phyloP scores from a whole-genome alignment of 2,888 invertebrate genomes.

The Lottia scabra region DNA sequence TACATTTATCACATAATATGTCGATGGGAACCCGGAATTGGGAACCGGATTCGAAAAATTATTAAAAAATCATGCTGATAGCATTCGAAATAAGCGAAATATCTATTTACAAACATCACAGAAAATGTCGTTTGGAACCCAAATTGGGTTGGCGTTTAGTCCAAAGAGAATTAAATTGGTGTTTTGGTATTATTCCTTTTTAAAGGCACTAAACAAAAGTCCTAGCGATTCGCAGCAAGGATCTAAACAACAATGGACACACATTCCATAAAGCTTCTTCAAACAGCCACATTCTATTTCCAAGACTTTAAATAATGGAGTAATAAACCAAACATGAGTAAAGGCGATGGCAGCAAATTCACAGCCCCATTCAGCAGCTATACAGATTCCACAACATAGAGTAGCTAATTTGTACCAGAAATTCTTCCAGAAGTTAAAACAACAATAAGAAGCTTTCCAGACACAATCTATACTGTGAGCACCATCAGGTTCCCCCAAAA shows the following conservation, averaged over 20 bases:
- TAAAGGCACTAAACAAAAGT: slow-evolving; percentile 43
- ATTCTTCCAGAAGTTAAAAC: slow-evolving; percentile 77
- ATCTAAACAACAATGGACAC: slow-evolving; percentile 71
- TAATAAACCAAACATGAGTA: slow-evolving; percentile 80
- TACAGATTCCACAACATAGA: slow-evolving; percentile 77
- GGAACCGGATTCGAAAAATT: no score
- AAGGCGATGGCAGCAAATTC: slow-evolving; percentile 72
- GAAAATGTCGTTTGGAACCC: no score
- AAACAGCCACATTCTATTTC: slow-evolving; percentile 73
- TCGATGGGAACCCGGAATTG: no score
- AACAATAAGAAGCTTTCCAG: slow-evolving; percentile 76
- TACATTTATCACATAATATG: no score
- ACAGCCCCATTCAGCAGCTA: slow-evolving; percentile 74
- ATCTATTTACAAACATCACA: no score
- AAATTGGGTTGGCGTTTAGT: no score
- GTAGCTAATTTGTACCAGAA: slow-evolving; percentile 79
- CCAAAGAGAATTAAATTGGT: no score
- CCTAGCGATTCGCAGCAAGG: slow-evolving; percentile 48
- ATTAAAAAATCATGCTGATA: no score
- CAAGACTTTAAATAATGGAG: slow-evolving; percentile 77
- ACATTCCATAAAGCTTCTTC: slow-evolving; percentile 68
- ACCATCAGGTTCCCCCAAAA: slow-evolving; percentile 57
- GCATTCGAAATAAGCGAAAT: no score
- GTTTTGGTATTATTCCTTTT: slow-evolving; percentile 26
- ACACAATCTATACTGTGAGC: slow-evolving; percentile 75